Evolutionary conservation across 2,113 vertebrate species (phyloP).

Genomic region (Mirounga angustirostris): DNA sequence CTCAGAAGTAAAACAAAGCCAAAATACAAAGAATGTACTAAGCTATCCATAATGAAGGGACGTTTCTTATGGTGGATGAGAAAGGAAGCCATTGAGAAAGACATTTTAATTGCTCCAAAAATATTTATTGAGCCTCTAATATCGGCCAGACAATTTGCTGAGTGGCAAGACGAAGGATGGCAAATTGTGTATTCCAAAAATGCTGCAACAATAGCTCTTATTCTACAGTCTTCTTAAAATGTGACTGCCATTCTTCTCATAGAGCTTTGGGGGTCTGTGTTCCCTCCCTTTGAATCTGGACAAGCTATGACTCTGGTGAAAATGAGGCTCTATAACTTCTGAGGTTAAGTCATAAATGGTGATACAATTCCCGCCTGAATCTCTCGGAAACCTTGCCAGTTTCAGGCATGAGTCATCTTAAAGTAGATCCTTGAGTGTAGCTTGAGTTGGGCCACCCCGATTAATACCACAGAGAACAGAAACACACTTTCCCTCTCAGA

Average conservation of each 20-base stretch:
- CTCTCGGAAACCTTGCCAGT: not conserved
- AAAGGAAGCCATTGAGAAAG: not conserved
- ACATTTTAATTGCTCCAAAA: slow-evolving; percentile 17
- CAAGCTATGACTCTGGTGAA: not conserved
- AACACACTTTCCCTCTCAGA: not conserved
- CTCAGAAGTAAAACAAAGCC: slow-evolving; percentile 4
- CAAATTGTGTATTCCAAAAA: not conserved
- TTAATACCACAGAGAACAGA: not conserved
- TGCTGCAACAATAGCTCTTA: not conserved
- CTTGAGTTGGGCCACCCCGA: not conserved
- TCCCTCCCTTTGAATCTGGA: not conserved
- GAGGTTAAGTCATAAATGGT: not conserved
- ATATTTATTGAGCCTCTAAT: not conserved
- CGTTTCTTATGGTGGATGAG: not conserved
- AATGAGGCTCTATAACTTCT: not conserved
- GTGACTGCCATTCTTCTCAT: not conserved
- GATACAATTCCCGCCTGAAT: not conserved
- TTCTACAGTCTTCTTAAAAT: not conserved
- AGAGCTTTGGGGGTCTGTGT: not conserved
- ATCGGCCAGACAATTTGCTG: not conserved
- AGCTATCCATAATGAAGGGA: not conserved
- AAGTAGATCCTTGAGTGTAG: not conserved
- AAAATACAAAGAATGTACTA: not conserved
- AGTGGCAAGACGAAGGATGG: not conserved
- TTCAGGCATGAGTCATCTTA: not conserved